Evolutionary conservation across 2,888 invertebrate genomes (phyloP), one percentile per base, ranked within the genome.

Genomic region (Clanis bilineata): DNA sequence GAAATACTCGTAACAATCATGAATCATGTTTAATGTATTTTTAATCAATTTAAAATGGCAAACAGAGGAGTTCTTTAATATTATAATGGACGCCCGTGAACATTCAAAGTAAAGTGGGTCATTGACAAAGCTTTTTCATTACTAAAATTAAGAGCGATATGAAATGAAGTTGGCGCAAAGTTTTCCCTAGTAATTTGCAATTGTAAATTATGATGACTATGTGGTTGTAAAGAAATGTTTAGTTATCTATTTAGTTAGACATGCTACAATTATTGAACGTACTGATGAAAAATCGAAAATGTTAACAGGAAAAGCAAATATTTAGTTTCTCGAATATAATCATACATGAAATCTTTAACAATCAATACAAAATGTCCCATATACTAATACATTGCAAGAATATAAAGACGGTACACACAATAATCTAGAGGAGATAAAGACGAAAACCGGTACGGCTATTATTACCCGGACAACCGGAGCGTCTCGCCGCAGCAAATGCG

Each of bases 1-100:
- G 25, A 28, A 15, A 57, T 28, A 12, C 28, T 57, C 10, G 18
- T 43, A 43, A 43, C 28, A 18, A 41, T 7, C 18, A 32, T 4
- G 56, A 18, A 43, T 21, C 61, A 60, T 57, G 18, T 60, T 62
- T 60, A 64, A 62, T 59, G 62, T 61, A 65, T 25, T 60, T 71
- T 71, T 70, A 70, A 70, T 65, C 70, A 70, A 69, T 72, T 70
- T 66, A 70, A 69, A 58, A 61, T 57, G 62, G 64, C 62, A 68
- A 67, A 67, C 64, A 64, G 39, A 57, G 44, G 56, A 66, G 61
- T 62, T 67, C 58, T 64, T 55, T 55, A 55, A 38, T 55, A 55
- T 38, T n/a, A 55, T 55, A 65, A 65, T 64, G 61, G 61, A 59
- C 21, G 56, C 21, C 36, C 10, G 21, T 36, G 38, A 38, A 36